Conservation (phyloP, 2,888 invertebrate species). For the Nomada fucata region DNA sequence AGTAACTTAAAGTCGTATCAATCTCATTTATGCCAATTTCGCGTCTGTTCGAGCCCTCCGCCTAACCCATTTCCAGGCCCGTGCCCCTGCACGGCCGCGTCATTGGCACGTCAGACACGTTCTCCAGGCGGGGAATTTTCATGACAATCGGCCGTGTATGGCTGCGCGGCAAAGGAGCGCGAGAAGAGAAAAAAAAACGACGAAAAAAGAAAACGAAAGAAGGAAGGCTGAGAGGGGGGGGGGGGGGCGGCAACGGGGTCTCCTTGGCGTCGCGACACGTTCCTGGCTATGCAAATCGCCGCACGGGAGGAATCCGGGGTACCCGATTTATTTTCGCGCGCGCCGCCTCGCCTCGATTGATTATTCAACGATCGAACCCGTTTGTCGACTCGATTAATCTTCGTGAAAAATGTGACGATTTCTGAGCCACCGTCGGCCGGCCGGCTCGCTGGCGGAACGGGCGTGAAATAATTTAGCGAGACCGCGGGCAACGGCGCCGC, state of each 20-base stretch:
- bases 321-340: conserved; percentile 64
- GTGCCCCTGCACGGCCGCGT: conserved; percentile 45
- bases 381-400: conserved; percentile 73
- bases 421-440: conserved; percentile 11
- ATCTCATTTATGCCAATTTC: conserved; percentile 84
- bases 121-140: conserved; percentile 71
- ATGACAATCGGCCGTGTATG: conserved; percentile 73
- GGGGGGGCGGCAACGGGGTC: conserved; percentile 24
- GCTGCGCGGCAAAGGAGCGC: background rate
- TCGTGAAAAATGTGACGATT: conserved; percentile 68
- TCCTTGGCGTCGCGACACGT: conserved; percentile 67
- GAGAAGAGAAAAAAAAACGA: background rate
- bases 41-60: conserved; percentile 67
- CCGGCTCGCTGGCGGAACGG: background rate
- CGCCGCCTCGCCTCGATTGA: conserved; percentile 60
- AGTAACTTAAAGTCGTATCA: conserved; percentile 84
- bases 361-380: conserved; percentile 70
- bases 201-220: background rate
- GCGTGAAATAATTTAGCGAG: conserved; percentile 49
- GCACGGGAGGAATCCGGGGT: conserved; percentile 51
- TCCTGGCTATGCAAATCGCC: conserved; percentile 70
- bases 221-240: too few species aligned
- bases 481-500: conserved; percentile 27
- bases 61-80: conserved; percentile 55
- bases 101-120: conserved; percentile 66